Conservation (phyloP, 1,140 invertebrate species). For the Pteromalus puparum region DNA sequence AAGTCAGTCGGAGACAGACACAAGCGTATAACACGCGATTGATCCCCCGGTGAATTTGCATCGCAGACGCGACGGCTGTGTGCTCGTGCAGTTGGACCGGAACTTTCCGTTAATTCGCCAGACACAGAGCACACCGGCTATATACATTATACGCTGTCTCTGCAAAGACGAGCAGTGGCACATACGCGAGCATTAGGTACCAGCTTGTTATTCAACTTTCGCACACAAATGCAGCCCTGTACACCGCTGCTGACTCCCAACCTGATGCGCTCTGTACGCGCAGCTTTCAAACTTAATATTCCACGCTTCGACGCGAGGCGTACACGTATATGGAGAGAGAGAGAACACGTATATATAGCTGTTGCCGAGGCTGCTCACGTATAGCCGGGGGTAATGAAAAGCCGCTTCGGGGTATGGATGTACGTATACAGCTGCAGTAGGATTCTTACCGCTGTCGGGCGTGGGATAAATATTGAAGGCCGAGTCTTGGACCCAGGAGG, state of each 20-base stretch:
- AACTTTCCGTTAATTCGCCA: constrained; percentile 45
- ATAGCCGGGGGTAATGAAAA: constrained; percentile 34
- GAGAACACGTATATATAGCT: too few relatives aligned
- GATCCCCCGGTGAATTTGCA: neutral
- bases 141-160: too few relatives aligned
- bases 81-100: constrained; percentile 12
- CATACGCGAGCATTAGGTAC: neutral
- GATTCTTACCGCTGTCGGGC: constrained; percentile 83
- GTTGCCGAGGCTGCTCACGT: neutral
- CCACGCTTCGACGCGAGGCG: neutral
- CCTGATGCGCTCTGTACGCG: neutral
- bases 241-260: too few relatives aligned
- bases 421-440: neutral
- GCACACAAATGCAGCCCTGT: neutral
- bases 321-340: neutral
- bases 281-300: constrained; percentile 37
- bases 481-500: constrained; percentile 91
- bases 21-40: neutral
- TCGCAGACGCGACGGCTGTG: neutral
- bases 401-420: neutral
- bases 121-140: neutral
- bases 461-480: constrained; percentile 87
- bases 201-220: constrained; percentile 10
- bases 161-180: neutral
- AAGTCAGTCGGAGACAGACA: neutral